Evolutionary conservation across 2,888 invertebrate species (phyloP).

Genomic region (Thereva unica): DNA sequence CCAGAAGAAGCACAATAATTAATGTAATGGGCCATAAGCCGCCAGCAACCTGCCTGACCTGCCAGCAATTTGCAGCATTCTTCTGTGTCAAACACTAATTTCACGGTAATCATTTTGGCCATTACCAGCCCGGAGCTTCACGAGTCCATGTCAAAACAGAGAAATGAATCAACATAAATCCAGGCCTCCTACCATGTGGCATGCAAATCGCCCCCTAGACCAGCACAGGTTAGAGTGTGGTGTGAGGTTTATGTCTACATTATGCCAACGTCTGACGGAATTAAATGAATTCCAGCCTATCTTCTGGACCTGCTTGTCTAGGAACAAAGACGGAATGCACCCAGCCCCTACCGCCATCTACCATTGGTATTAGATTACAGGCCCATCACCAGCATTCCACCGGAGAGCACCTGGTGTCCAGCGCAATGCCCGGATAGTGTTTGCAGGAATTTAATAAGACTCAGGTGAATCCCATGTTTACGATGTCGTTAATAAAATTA

Average conservation of each 20-base stretch:
- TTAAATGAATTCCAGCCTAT: conserved; percentile 2
- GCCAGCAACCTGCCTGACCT: neutral
- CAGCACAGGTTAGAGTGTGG: conserved; percentile 3
- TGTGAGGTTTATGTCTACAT: conserved; percentile 18
- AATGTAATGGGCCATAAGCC: conserved; percentile 16
- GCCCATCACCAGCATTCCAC: conserved; percentile 24
- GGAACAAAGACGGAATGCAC: conserved; percentile 18
- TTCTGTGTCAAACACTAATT: conserved; percentile 12
- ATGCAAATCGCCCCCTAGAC: neutral
- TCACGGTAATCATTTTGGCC: conserved; percentile 9
- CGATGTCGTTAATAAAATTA: conserved; percentile 27
- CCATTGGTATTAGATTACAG: conserved; percentile 19
- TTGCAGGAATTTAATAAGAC: conserved; percentile 21
- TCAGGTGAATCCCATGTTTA: conserved; percentile 23
- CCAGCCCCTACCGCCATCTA: conserved; percentile 19
- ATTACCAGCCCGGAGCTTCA: conserved; percentile 17
- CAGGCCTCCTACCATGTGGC: conserved; percentile 19
- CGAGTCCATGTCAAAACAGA: conserved; percentile 16
- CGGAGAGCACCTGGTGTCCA: conserved; percentile 3
- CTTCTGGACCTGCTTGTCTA: conserved; percentile 8
- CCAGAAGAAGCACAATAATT: neutral
- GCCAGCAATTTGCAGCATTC: neutral
- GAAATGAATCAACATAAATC: conserved; percentile 18
- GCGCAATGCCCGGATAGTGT: neutral
- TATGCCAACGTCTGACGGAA: neutral